phyloP scores from a whole-genome alignment of 1,140 invertebrate species.

The Capitella teleta region DNA sequence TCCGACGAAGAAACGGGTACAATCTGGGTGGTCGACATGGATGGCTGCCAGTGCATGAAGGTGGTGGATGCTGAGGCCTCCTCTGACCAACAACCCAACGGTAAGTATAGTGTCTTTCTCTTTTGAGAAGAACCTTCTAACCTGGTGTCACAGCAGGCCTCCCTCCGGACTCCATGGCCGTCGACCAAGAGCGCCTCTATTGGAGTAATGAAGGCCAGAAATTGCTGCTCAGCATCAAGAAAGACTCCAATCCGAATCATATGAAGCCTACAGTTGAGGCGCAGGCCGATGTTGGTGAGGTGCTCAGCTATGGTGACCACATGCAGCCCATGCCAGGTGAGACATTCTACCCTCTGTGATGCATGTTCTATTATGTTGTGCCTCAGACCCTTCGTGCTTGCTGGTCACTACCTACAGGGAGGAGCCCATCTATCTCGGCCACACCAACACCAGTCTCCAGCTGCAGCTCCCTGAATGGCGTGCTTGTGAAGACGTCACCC shows the following conservation, averaged over 20 bases:
- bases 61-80: too few relatives aligned
- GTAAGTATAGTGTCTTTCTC: too few relatives aligned
- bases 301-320: slow-evolving; percentile 58
- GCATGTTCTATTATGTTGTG: background rate
- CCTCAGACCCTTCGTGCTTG: slow-evolving; percentile 52
- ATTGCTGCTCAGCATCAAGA: too few relatives aligned
- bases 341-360: background rate
- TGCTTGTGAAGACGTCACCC: slow-evolving; percentile 51
- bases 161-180: slow-evolving; percentile 39
- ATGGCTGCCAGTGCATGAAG: too few relatives aligned
- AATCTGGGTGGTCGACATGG: too few relatives aligned
- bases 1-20: too few relatives aligned
- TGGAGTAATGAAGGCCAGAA: too few relatives aligned
- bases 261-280: too few relatives aligned
- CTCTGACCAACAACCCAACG: too few relatives aligned
- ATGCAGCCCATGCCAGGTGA: slow-evolving; percentile 59
- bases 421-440: slow-evolving; percentile 33
- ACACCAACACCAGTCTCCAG: slow-evolving; percentile 52
- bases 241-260: too few relatives aligned
- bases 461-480: slow-evolving; percentile 50
- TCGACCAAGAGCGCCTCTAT: slow-evolving; percentile 38
- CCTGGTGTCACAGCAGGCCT: slow-evolving; percentile 26
- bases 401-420: slow-evolving; percentile 48
- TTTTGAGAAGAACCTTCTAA: too few relatives aligned
- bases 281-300: too few relatives aligned